Evolutionary conservation across 1,140 invertebrate genomes (phyloP).

Genomic region (Oedothorax gibbosus): DNA sequence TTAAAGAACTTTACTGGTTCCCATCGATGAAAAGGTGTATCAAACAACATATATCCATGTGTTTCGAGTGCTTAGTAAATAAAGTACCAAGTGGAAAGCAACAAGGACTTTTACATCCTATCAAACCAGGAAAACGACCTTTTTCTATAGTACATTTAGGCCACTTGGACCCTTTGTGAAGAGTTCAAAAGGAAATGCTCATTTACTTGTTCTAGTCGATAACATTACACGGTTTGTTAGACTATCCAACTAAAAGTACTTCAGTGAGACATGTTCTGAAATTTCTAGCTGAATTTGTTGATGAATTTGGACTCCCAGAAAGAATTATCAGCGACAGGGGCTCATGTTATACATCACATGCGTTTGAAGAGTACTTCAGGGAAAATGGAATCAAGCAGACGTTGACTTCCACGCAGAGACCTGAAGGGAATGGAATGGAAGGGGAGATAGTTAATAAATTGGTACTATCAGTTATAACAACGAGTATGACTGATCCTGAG

Average conservation of each 20-base stretch:
- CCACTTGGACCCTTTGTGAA: conserved; percentile 15
- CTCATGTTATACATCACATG: conserved; percentile 17
- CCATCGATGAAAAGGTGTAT: no score
- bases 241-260: neutral
- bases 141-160: conserved; percentile 14
- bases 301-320: conserved; percentile 21
- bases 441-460: neutral
- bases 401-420: neutral
- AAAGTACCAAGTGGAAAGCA: conserved; percentile 45
- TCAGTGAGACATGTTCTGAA: neutral
- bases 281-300: conserved; percentile 3
- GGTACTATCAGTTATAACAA: neutral
- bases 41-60: no score
- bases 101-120: conserved; percentile 21
- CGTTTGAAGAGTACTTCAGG: conserved; percentile 7
- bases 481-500: no score
- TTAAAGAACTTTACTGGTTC: no score
- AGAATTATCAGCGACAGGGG: conserved; percentile 28
- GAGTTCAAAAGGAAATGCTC: neutral
- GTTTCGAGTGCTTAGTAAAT: no score
- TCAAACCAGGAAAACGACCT: conserved; percentile 9
- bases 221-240: conserved; percentile 10
- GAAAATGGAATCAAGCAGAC: conserved; percentile 1
- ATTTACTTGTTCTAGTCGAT: neutral
- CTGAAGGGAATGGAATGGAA: conserved; percentile 7